These are phyloP conservation scores for Arion vulgaris DNA, from an alignment of 1,140 invertebrate species.

Conservation along the genomic window DNA sequence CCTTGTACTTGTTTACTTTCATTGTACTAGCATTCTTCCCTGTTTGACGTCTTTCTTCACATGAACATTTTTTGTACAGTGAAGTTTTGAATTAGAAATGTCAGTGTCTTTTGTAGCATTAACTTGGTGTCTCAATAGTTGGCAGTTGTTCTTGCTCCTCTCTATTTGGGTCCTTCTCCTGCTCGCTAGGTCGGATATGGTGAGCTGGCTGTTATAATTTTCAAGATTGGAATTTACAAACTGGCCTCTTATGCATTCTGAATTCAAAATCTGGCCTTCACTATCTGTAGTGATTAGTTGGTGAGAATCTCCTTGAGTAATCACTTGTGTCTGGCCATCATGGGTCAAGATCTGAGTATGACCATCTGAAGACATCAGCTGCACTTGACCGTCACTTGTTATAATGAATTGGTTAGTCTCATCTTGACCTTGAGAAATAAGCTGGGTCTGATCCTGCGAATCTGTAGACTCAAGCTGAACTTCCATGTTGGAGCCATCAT, in stretches of 20 bases:
- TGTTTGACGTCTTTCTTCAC: no score
- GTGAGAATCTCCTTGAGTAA: background rate
- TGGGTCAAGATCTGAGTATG: background rate
- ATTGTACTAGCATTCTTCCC: background rate
- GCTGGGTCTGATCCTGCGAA: background rate
- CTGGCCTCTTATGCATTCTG: background rate
- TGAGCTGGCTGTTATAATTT: slow-evolving; percentile 16
- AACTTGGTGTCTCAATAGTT: background rate
- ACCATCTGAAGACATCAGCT: slow-evolving; percentile 21
- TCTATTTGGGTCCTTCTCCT: background rate
- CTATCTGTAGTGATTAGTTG: slow-evolving; percentile 11
- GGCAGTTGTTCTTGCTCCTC: background rate
- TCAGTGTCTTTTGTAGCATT: background rate
- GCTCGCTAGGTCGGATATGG: slow-evolving; percentile 10
- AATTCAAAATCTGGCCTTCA: slow-evolving; percentile 6
- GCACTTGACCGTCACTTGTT: slow-evolving; percentile 1
- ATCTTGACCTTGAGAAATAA: background rate
- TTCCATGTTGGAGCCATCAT: background rate
- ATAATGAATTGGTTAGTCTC: slow-evolving; percentile 24
- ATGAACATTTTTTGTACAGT: background rate
- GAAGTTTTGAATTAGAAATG: background rate
- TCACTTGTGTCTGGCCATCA: slow-evolving; percentile 10
- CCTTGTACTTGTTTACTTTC: background rate
- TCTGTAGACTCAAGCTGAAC: background rate
- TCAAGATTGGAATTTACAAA: slow-evolving; percentile 6